A percentile compares a stretch with the other conserved stretches of the same genome.
phyloP scores from a whole-genome alignment of 2,113 vertebrate genomes.

The Onychostoma macrolepis region DNA sequence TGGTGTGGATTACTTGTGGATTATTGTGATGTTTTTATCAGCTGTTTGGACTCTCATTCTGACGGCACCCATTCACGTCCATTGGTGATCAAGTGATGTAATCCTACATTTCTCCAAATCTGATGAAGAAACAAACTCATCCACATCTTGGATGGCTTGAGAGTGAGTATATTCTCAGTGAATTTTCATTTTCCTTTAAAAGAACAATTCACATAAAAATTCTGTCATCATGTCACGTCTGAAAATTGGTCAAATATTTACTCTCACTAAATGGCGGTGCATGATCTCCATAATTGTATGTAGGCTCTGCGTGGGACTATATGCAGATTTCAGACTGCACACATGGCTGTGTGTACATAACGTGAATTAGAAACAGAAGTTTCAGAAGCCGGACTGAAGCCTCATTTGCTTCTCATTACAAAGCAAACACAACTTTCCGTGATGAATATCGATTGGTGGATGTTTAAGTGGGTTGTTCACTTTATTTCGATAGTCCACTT shows the following conservation, averaged over 20 bases:
- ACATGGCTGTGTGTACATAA: conserved; percentile 4
- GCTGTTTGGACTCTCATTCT: background rate
- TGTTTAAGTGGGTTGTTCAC: background rate
- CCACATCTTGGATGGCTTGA: background rate
- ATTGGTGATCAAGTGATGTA: background rate
- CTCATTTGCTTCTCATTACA: background rate
- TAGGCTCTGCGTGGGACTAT: conserved; percentile 66
- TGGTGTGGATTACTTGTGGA: too few relatives aligned
- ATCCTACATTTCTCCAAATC: background rate
- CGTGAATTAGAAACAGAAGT: conserved; percentile 29
- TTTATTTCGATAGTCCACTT: too few relatives aligned
- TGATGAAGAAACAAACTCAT: too few relatives aligned
- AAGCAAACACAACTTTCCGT: background rate
- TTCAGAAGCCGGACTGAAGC: background rate
- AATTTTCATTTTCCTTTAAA: background rate
- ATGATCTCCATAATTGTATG: conserved; percentile 64
- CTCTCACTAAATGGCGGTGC: conserved; percentile 65
- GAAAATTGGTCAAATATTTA: conserved; percentile 35
- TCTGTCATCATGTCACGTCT: background rate
- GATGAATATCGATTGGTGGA: too few relatives aligned
- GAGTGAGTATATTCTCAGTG: background rate
- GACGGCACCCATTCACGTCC: background rate
- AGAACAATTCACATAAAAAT: background rate
- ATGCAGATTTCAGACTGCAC: conserved; percentile 56
- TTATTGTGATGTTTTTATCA: too few relatives aligned